phyloP scores from a whole-genome alignment of 1,140 invertebrate species.

The Calosoma granatense region DNA sequence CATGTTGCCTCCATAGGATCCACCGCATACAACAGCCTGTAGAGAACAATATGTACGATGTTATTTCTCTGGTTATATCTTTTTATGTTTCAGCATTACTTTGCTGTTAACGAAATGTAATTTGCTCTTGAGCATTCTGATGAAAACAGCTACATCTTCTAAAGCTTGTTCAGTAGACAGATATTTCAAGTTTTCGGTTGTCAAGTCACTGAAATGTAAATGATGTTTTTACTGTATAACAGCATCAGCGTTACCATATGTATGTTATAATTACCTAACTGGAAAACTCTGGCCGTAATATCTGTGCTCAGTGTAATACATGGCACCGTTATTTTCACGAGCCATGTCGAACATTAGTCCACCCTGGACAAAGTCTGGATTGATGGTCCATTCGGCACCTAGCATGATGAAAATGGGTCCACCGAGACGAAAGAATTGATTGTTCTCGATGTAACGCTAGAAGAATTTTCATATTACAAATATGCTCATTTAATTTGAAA shows the following conservation, averaged over 20 bases:
- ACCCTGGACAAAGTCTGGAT: constrained; percentile 29
- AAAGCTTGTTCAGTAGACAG: constrained; percentile 58
- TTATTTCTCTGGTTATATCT: not conserved
- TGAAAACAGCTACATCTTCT: constrained; percentile 49
- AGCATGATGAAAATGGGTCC: constrained; percentile 61
- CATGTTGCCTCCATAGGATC: constrained; percentile 46
- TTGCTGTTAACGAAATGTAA: not conserved
- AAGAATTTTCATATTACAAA: too few relatives aligned
- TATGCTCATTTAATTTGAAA: too few relatives aligned
- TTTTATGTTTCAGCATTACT: not conserved
- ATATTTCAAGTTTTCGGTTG: constrained; percentile 47
- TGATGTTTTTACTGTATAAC: not conserved
- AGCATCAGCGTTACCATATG: not conserved
- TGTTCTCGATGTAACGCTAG: too few relatives aligned
- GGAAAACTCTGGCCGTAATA: constrained; percentile 73
- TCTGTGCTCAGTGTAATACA: constrained; percentile 66
- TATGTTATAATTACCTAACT: constrained; percentile 38
- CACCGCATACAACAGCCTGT: constrained; percentile 42
- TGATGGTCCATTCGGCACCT: constrained; percentile 54
- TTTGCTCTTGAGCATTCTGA: not conserved
- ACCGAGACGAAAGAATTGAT: constrained; percentile 19
- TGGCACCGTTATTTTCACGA: constrained; percentile 43
- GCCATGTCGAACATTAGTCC: constrained; percentile 48
- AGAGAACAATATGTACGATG: not conserved
- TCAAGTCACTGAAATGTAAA: constrained; percentile 42